Evolutionary conservation across 2,797 vertebrate genomes (phyloP).

Genomic region (Sciurus vulgaris): DNA sequence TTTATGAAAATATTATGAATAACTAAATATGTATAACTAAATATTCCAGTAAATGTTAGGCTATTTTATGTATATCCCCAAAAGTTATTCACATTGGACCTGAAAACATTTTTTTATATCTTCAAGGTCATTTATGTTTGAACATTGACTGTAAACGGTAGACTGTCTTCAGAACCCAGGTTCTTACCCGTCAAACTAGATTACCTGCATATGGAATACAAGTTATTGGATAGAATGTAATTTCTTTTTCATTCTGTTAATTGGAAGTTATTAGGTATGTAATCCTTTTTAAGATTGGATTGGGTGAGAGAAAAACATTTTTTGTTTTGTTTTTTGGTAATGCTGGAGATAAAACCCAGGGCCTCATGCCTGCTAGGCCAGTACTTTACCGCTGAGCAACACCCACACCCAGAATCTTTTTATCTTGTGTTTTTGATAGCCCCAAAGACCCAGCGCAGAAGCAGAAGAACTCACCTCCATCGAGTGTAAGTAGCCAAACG

Average conservation of each 20-base stretch:
- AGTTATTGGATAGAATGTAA: conserved; percentile 4
- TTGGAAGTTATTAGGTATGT: background rate
- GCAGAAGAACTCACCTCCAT: conserved; percentile 71
- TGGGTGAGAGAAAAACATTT: conserved; percentile 30
- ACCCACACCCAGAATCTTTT: conserved; percentile 16
- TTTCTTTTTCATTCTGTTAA: conserved; percentile 21
- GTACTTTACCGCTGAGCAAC: background rate
- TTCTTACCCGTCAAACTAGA: background rate
- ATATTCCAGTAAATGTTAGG: background rate
- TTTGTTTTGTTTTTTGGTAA: background rate
- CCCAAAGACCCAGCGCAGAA: conserved; percentile 77
- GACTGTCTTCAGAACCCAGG: background rate
- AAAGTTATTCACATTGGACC: background rate
- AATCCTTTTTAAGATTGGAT: conserved; percentile 5
- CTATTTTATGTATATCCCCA: background rate
- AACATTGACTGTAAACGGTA: background rate
- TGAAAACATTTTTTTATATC: background rate
- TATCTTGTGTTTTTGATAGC: conserved; percentile 78
- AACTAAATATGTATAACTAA: background rate
- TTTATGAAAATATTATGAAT: background rate
- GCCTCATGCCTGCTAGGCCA: background rate
- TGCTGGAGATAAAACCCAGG: background rate
- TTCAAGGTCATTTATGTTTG: conserved; percentile 16
- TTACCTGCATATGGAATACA: background rate
- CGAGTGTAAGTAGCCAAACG: conserved; percentile 76